Conservation (phyloP, 2,113 vertebrate genomes). For the Pygoscelis adeliae region DNA sequence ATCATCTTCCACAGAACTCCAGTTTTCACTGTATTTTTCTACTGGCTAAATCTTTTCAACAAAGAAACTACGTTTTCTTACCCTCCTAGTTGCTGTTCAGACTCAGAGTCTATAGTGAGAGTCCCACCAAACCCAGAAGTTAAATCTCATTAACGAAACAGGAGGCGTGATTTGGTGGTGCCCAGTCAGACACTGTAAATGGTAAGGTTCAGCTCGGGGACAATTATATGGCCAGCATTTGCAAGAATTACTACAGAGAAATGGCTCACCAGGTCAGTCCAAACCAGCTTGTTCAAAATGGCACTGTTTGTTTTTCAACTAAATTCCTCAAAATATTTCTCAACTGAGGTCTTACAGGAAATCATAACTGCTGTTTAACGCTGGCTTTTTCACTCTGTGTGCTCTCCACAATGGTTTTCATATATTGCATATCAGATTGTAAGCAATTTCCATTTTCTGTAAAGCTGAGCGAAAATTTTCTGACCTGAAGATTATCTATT, state of each 20-base stretch:
- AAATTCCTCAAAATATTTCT: not conserved
- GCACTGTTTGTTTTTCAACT: not conserved
- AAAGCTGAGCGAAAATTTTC: not conserved
- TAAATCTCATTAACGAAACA: not conserved
- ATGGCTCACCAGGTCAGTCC: not conserved
- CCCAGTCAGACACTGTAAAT: not conserved
- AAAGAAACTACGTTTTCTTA: not conserved
- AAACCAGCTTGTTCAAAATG: not conserved
- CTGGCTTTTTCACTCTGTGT: not conserved
- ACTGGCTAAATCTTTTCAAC: not conserved
- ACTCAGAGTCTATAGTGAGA: not conserved
- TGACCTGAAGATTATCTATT: not conserved
- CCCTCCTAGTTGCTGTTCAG: not conserved
- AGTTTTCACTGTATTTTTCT: not conserved
- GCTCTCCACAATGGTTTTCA: not conserved
- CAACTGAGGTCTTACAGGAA: not conserved
- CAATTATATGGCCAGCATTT: not conserved
- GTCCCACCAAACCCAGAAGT: not conserved
- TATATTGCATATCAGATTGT: not conserved
- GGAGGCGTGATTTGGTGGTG: not conserved
- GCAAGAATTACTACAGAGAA: not conserved
- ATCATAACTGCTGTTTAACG: not conserved
- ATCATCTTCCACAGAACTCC: not conserved
- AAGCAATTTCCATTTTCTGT: not conserved
- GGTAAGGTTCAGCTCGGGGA: not conserved